A percentile compares a stretch with the other conserved stretches of the same genome.
phyloP scores from a whole-genome alignment of 1,140 invertebrate genomes.

The Aphaenogaster rudis region DNA sequence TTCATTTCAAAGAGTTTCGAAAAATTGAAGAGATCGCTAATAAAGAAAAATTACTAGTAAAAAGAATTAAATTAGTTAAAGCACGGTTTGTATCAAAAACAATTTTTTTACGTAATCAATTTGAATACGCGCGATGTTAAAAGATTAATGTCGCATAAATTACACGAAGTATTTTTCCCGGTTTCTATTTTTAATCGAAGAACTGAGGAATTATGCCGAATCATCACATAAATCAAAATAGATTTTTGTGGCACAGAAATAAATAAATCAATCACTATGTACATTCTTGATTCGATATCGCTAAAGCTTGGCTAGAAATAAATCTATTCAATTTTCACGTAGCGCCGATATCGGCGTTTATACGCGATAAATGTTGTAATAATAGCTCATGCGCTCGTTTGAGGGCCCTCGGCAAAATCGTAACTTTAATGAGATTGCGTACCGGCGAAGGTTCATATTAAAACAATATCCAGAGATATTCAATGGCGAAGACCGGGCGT shows the following conservation, averaged over 20 bases:
- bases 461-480: slow-evolving; percentile 33
- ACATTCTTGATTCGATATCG: not conserved
- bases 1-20: not conserved
- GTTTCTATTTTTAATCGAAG: not conserved
- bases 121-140: not conserved
- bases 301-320: not conserved
- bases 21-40: not conserved
- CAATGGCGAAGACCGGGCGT: not conserved
- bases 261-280: not conserved
- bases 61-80: slow-evolving; percentile 1
- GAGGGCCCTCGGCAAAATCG: slow-evolving; percentile 28
- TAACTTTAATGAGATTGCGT: slow-evolving; percentile 51
- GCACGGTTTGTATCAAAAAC: not conserved
- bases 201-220: not conserved
- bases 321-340: not conserved
- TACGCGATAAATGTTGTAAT: slow-evolving; percentile 34
- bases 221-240: not conserved
- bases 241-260: not conserved
- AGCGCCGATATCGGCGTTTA: slow-evolving; percentile 11
- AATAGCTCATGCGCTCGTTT: slow-evolving; percentile 7
- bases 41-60: not conserved
- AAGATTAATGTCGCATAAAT: not conserved
- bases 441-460: not conserved
- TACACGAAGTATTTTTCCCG: not conserved
- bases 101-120: not conserved